Percentiles rank a stretch among this genome's conserved stretches.
Evolutionary conservation across 2,797 vertebrate species (phyloP).

Genomic region (Bucorvus abyssinicus): DNA sequence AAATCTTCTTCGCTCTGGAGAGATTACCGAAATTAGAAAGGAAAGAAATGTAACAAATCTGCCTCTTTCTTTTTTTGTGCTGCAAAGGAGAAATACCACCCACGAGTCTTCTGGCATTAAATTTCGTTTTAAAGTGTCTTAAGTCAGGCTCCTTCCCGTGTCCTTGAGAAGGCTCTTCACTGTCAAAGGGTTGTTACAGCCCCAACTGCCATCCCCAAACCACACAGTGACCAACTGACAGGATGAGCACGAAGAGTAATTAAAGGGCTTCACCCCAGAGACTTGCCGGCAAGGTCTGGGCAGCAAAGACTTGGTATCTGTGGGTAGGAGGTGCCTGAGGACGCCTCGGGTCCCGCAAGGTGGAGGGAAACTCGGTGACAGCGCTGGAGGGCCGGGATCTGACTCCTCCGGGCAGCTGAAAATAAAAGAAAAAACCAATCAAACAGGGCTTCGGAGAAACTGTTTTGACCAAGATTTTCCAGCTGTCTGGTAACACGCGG

Average conservation of each 20-base stretch:
- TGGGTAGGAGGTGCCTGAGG: fast-evolving
- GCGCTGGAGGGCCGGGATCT: neutral
- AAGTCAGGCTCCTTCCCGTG: neutral
- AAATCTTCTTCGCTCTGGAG: neutral
- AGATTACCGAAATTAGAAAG: neutral
- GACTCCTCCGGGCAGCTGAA: neutral
- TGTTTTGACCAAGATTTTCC: neutral
- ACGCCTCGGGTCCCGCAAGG: fast-evolving
- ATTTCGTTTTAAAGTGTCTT: neutral
- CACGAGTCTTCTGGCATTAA: neutral
- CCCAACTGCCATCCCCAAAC: no score
- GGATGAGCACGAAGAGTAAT: neutral
- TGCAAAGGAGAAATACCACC: neutral
- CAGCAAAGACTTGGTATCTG: neutral
- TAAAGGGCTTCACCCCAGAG: neutral
- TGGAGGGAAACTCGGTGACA: no score
- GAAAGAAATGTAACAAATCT: neutral
- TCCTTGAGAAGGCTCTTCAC: neutral
- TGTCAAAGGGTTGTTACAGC: neutral
- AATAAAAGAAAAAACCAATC: neutral
- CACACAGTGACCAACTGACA: neutral
- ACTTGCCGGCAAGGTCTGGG: neutral
- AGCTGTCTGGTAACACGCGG: neutral
- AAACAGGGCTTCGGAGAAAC: neutral
- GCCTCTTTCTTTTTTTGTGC: neutral